Evolutionary conservation across 2,797 vertebrate genomes (phyloP).

Genomic region (Poliocrania exsul): DNA sequence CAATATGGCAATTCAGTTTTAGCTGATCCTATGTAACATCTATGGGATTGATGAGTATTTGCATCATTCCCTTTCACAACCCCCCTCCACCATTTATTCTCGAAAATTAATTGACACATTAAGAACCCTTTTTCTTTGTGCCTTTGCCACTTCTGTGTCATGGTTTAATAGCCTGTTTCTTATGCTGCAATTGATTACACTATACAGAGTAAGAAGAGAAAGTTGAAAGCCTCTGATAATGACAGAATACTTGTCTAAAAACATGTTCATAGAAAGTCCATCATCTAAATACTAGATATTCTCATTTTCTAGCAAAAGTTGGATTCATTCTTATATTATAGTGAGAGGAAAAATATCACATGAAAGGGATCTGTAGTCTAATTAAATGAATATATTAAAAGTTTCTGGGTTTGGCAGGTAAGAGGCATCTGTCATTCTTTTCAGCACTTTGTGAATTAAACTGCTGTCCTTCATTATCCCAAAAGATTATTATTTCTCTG

Average conservation of each 20-base stretch:
- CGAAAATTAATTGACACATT: constrained; percentile 1
- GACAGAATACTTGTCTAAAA: constrained; percentile 3
- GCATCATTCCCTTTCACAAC: not conserved
- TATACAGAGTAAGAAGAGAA: not conserved
- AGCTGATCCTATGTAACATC: not conserved
- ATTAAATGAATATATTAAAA: constrained; percentile 56
- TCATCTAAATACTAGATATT: not conserved
- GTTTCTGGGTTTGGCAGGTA: constrained; percentile 56
- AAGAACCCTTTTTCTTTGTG: not conserved
- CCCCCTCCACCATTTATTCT: not conserved
- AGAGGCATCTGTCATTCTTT: constrained; percentile 47
- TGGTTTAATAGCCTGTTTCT: constrained; percentile 34
- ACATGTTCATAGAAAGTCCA: not conserved
- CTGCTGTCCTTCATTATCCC: constrained; percentile 63
- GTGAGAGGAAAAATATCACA: not conserved
- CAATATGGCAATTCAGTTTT: not conserved
- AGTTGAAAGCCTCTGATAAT: not conserved
- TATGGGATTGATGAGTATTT: not conserved
- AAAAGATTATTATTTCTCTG: constrained; percentile 66
- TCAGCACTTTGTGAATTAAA: constrained; percentile 56
- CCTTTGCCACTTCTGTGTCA: not conserved
- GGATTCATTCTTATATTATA: not conserved
- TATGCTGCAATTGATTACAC: constrained; percentile 15
- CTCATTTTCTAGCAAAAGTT: not conserved
- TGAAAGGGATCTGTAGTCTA: constrained; percentile 12